Evolutionary conservation across 2,113 vertebrate genomes (phyloP).

Genomic region (Bubo bubo): DNA sequence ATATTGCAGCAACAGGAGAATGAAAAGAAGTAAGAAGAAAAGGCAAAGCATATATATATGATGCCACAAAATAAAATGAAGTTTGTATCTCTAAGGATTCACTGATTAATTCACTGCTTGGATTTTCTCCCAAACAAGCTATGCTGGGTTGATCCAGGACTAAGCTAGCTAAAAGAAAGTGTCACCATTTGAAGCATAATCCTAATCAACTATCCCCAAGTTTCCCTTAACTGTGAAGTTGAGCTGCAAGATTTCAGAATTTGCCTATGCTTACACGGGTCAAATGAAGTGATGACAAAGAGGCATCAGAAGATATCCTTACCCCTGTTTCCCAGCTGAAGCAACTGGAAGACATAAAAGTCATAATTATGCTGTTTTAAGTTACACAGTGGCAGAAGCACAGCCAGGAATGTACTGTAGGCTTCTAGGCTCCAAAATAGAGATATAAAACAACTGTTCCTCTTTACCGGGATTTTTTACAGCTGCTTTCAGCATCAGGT

Average conservation of each 20-base stretch:
- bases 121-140: neutral
- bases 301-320: neutral
- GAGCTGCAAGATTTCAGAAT: neutral
- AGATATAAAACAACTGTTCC: neutral
- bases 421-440: neutral
- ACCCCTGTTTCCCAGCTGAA: neutral
- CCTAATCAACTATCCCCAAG: neutral
- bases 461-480: neutral
- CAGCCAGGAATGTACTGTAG: neutral
- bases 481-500: neutral
- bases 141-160: neutral
- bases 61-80: neutral
- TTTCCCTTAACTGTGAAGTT: neutral
- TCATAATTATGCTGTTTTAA: neutral
- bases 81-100: neutral
- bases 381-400: neutral
- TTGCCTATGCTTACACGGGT: neutral
- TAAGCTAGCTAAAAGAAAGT: neutral
- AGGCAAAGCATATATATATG: rapidly evolving
- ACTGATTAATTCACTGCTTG: neutral
- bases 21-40: neutral
- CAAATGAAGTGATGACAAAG: neutral
- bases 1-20: neutral
- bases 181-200: neutral
- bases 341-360: slow-evolving; percentile 25